Evolutionary conservation across 2,888 invertebrate genomes (phyloP), one percentile per base, ranked within the genome.

Genomic region (Rhynchonema sp.): DNA sequence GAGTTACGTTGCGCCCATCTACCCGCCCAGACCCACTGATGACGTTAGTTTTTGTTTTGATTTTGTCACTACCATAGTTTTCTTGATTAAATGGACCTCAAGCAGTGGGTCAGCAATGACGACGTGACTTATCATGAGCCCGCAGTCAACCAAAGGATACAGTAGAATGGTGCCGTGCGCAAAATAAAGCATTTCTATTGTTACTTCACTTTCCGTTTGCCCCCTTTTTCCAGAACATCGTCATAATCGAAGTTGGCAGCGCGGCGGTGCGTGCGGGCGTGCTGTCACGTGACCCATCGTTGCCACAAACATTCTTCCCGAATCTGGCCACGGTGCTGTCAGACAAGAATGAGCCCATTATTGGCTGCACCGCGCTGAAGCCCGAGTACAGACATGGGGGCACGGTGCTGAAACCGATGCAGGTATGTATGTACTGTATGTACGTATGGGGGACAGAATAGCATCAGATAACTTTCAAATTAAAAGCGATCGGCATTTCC

Each of bases 201-300:
- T n/a, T n/a, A n/a, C n/a, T n/a, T n/a, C n/a, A n/a, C n/a, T n/a
- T n/a, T n/a, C n/a, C n/a, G n/a, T n/a, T n/a, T n/a, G n/a, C n/a
- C n/a, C n/a, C n/a, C n/a, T n/a, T 57, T 56, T 62, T 62, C 27
- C 69, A 78, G 73, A 76, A 78, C 64, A 75, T 80, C 6, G 65
- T 80, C 1, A 72, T 81, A 25, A 73, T 81, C 55, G 81, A 81
- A 67, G 67, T 81, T 49, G 81, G 81, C 20, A 78, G 79, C 58
- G 75, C 76, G 64, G 79, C 79, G 1, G 74, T 80, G 30, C 72
- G 81, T 64, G 80, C 80, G 20, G 81, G 81, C 22, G 72, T 80
- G 49, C 72, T 70, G 46, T 69, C 69, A 27, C 63, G 64, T 28
- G 66, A 69, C 55, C 69, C 79, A 1, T 75, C 78, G n/a, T 69